Conservation (phyloP, 2,113 vertebrate species). For the Fulmarus glacialis region DNA sequence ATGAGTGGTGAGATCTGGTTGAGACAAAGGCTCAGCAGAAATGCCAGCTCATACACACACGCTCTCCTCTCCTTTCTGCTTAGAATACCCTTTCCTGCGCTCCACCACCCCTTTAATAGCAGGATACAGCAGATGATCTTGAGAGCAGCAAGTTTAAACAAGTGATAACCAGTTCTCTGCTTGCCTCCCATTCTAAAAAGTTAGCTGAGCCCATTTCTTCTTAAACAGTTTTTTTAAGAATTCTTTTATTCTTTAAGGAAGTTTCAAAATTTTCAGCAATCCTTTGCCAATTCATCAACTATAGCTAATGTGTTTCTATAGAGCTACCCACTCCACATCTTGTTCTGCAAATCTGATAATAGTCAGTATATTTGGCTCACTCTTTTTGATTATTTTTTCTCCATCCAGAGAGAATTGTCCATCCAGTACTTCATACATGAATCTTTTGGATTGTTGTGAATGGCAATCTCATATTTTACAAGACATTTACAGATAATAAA, state of each 20-base stretch:
- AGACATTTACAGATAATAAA: not conserved
- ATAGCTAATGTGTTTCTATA: not conserved
- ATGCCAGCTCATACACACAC: not conserved
- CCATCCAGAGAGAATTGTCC: not conserved
- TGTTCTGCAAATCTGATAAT: not conserved
- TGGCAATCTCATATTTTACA: not conserved
- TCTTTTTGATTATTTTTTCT: not conserved
- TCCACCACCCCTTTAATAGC: not conserved
- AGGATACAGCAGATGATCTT: not conserved
- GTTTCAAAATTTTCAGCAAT: not conserved
- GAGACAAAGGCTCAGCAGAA: not conserved
- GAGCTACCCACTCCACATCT: rapidly evolving
- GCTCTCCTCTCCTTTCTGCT: not conserved
- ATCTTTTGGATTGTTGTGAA: not conserved
- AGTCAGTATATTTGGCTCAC: not conserved
- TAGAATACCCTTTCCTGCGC: not conserved
- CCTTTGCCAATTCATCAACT: not conserved
- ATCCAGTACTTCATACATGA: not conserved
- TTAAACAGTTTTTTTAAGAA: not conserved
- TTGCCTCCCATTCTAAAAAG: not conserved
- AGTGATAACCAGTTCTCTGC: not conserved
- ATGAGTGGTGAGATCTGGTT: not conserved
- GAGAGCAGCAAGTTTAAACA: not conserved
- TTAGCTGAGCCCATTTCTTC: not conserved
- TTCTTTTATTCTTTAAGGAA: not conserved